phyloP scores from a whole-genome alignment of 2,797 vertebrate genomes.

The Neosilurus mollespiculum region DNA sequence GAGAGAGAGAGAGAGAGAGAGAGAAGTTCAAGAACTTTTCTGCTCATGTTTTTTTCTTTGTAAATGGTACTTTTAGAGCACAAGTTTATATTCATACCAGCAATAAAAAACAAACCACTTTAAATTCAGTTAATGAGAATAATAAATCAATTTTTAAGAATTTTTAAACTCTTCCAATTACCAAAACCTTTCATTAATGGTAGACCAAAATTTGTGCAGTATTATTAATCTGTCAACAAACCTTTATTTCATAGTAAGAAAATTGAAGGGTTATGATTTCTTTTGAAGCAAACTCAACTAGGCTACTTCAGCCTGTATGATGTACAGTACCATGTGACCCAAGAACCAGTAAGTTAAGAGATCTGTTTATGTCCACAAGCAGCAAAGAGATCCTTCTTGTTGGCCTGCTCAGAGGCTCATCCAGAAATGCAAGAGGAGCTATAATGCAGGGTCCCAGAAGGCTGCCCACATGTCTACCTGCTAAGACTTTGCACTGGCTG shows the following conservation, averaged over 20 bases:
- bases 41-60: conserved; percentile 36
- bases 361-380: conserved; percentile 6
- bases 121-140: conserved; percentile 20
- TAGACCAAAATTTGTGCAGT: background rate
- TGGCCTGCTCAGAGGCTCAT: background rate
- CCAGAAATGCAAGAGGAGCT: background rate
- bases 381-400: background rate
- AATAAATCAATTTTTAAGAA: background rate
- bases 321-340: background rate
- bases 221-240: conserved; percentile 22
- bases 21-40: conserved; percentile 5
- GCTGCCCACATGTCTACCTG: conserved; percentile 41
- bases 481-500: conserved; percentile 38
- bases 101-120: conserved; percentile 27
- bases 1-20: background rate
- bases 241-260: conserved; percentile 12
- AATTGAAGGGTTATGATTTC: background rate
- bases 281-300: background rate
- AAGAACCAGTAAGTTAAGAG: background rate
- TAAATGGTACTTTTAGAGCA: conserved; percentile 26
- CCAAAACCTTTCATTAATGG: background rate
- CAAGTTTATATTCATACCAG: conserved; percentile 33
- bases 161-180: conserved; percentile 10
- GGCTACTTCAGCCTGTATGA: background rate
- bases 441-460: conserved; percentile 6